Base-by-base conservation (phyloP, 2,888 invertebrate species). In the Macaria liturata region DNA sequence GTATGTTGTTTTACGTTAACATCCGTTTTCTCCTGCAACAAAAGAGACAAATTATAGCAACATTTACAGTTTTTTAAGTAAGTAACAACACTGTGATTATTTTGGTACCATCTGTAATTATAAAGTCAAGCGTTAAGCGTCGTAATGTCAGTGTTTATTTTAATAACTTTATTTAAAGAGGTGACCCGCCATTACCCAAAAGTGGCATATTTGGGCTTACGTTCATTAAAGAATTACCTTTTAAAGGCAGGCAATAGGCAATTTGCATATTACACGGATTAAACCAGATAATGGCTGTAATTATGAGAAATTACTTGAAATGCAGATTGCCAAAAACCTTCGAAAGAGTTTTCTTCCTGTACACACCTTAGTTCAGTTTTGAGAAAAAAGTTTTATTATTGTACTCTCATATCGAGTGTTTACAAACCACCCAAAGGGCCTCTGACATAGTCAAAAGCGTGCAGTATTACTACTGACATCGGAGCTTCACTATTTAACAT, bases 21-120 rank as follows among this genome's bases (percentile, higher is more conserved):
- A 80, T 81, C 61, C 76, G 75, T 65, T 66, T 62, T 46, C 62
- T 60, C 69, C 88, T 88, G 87, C 62, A 88, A 88, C 81, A 84
- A 84, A 66, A 62, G 66, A 63, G 49, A 30, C 7, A 49, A 42
- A 37, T 46, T 47, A 30, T 34, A 49, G 8, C 31, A 37, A 55
- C 7, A 46, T 20, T n/a, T 42, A 37, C 9, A 44, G 39, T 20
- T 20, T 20, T 20, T 20, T 20, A 20, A 20, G 20, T 20, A 20
- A 20, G 20, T 20, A 20, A 20, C 20, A 20, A 20, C 20, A 20
- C 39, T 39, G 39, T 8, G 3, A 39, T 20, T 20, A 20, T 5
- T 20, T 46, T 46, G 30, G 9, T 49, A 42, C 30, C 30, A 47
- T 46, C 37, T 48, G 32, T 48, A 54, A 53, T 53, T 53, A 57